These are phyloP conservation scores for Epicampocera succincta DNA, from an alignment of 2,888 invertebrate genomes.

Conservation along the genomic window DNA sequence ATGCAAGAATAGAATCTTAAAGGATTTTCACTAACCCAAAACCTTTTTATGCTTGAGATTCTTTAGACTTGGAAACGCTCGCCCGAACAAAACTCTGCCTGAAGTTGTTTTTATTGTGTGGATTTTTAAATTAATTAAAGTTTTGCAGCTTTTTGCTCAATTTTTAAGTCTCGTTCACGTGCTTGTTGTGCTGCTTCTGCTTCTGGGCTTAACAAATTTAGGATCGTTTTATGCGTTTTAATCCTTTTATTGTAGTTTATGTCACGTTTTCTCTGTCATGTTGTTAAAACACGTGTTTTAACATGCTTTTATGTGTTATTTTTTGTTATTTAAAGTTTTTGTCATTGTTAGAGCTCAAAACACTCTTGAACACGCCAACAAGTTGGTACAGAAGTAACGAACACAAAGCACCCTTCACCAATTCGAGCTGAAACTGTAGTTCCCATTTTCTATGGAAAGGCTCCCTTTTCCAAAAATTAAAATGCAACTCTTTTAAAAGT, in stretches of 20 bases:
- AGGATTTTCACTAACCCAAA: neutral
- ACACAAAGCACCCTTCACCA: too few relatives aligned
- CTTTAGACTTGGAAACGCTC: neutral
- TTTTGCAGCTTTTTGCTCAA: neutral
- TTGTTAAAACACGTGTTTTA: constrained; percentile 65
- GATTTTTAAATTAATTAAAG: constrained; percentile 50
- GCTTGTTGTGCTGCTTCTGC: constrained; percentile 5
- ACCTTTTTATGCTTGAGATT: neutral
- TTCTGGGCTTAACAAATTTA: constrained; percentile 20
- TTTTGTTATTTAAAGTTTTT: neutral
- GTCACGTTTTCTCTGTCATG: constrained; percentile 59
- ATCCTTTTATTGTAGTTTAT: constrained; percentile 62
- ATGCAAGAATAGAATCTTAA: too few relatives aligned
- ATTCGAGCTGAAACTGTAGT: too few relatives aligned
- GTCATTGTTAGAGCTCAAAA: neutral
- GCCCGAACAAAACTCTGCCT: too few relatives aligned
- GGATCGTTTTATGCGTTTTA: constrained; percentile 51
- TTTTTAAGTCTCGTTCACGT: constrained; percentile 14
- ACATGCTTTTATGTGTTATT: constrained; percentile 48
- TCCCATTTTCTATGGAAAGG: too few relatives aligned
- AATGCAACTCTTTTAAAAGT: too few relatives aligned
- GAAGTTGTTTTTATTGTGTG: neutral
- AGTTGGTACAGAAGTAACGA: constrained; percentile 44
- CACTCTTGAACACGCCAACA: constrained; percentile 50
- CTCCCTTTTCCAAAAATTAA: too few relatives aligned